Evolutionary conservation across 2,888 invertebrate species (phyloP).

Genomic region (Mylabris sibirica): DNA sequence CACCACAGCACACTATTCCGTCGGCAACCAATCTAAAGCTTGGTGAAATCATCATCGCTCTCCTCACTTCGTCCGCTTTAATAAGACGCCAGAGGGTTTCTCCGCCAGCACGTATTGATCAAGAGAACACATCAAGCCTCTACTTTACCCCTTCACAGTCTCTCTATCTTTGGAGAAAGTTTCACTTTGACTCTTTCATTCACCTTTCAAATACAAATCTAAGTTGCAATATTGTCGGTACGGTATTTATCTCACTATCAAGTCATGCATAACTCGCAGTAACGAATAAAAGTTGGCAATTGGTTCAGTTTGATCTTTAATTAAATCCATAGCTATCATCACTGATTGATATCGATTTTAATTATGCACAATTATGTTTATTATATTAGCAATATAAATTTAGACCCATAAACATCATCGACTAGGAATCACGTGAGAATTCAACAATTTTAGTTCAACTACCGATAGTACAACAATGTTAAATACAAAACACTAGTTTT

Average conservation of each 20-base stretch:
- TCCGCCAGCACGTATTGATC: conserved; percentile 53
- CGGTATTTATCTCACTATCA: conserved; percentile 32
- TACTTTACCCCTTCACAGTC: conserved; percentile 39
- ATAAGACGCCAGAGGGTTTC: conserved; percentile 53
- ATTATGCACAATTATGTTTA: conserved; percentile 51
- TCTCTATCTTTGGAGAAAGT: conserved; percentile 44
- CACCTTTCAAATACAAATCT: conserved; percentile 45
- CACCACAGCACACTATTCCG: conserved; percentile 37
- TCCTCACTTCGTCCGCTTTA: conserved; percentile 50
- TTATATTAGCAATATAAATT: conserved; percentile 55
- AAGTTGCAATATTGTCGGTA: conserved; percentile 38
- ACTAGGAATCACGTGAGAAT: conserved; percentile 52
- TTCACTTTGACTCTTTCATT: conserved; percentile 51
- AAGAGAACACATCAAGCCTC: conserved; percentile 36
- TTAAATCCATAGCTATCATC: conserved; percentile 8
- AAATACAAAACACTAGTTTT: conserved; percentile 29
- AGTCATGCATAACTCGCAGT: conserved; percentile 20
- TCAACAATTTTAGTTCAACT: conserved; percentile 45
- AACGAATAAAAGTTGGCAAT: conserved; percentile 3
- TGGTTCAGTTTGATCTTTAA: background rate
- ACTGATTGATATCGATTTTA: background rate
- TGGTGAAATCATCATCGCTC: conserved; percentile 51
- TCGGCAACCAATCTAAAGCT: conserved; percentile 40
- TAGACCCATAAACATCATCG: conserved; percentile 52
- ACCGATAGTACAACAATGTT: background rate